phyloP scores from a whole-genome alignment of 1,140 invertebrate species.

The Nasonia vitripennis region DNA sequence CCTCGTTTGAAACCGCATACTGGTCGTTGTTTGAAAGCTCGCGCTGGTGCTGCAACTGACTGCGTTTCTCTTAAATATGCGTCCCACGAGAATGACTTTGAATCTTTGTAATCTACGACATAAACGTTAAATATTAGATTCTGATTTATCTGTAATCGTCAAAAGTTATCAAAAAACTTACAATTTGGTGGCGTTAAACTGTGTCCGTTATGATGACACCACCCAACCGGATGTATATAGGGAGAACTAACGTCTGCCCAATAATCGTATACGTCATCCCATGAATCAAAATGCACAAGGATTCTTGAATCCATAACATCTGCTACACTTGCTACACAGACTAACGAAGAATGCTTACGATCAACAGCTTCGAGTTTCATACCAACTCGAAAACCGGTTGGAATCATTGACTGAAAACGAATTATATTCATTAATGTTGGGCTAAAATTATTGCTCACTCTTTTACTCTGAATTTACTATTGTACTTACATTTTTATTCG shows the following conservation, averaged over 20 bases:
- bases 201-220: slow-evolving; percentile 89
- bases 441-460: neutral
- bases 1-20: slow-evolving; percentile 88
- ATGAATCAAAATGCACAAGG: slow-evolving; percentile 95
- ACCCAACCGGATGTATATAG: slow-evolving; percentile 95
- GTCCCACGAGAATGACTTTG: slow-evolving; percentile 89
- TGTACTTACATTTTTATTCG: slow-evolving; percentile 77
- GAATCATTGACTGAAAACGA: slow-evolving; percentile 79
- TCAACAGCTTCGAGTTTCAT: slow-evolving; percentile 98
- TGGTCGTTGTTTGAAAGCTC: slow-evolving; percentile 87
- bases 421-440: slow-evolving; percentile 4
- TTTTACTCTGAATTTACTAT: neutral
- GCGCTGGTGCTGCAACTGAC: slow-evolving; percentile 84
- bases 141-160: slow-evolving; percentile 30
- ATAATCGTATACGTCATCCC: slow-evolving; percentile 95
- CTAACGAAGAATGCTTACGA: slow-evolving; percentile 87
- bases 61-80: slow-evolving; percentile 87
- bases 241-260: slow-evolving; percentile 93
- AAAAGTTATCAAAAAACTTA: slow-evolving; percentile 68
- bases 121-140: slow-evolving; percentile 53
- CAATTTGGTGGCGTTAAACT: slow-evolving; percentile 91
- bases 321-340: slow-evolving; percentile 92
- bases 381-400: slow-evolving; percentile 87
- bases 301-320: slow-evolving; percentile 90
- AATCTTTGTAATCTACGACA: slow-evolving; percentile 81